Evolutionary conservation across 2,797 vertebrate genomes (phyloP), one percentile per base, ranked within the genome.

Genomic region (Chaetophractus vellerosus): DNA sequence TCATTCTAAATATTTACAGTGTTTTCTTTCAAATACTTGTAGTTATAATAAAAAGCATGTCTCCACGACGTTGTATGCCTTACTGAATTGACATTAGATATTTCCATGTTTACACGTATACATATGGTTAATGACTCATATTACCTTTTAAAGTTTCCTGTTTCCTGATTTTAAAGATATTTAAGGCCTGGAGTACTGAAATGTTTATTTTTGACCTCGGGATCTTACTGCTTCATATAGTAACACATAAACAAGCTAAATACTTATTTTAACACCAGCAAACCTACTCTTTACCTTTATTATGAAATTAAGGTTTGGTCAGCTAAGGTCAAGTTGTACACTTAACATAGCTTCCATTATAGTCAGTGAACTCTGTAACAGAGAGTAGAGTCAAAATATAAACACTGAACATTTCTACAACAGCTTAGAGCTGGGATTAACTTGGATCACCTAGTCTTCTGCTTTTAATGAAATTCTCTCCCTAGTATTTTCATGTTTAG

Each of bases 401-500:
- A 98, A 98, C 98, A 98, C 86, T 74, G 96, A 98, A 94, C 97
- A 76, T 98, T 98, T 98, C 98, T 98, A 91, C 97, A 98, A 98
- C 98, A 98, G 98, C 98, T 98, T 98, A 98, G 98, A 98, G 98
- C 98, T 96, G 97, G 98, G 98, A 99, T 99, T 98, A 99, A 98
- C 98, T 98, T 93, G 98, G 99, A 99, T 99, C 99, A 98, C 98
- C 98, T 98, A 98, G 98, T 98, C 98, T 98, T 98, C 98, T 98
- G 98, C 98, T 98, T 99, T 99, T 99, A 99, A 99, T 99, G 99
- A 99, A 99, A 99, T 99, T 99, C 98, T 98, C 98, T 98, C 98
- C 97, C 98, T 98, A 98, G 96, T 98, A 98, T 98, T 98, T 98
- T 98, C 97, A 96, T 98, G 98, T 98, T 98, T 98, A 98, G 98